These are phyloP conservation scores for Eumaeus atala DNA, from an alignment of 1,140 invertebrate genomes.

Conservation along the genomic window DNA sequence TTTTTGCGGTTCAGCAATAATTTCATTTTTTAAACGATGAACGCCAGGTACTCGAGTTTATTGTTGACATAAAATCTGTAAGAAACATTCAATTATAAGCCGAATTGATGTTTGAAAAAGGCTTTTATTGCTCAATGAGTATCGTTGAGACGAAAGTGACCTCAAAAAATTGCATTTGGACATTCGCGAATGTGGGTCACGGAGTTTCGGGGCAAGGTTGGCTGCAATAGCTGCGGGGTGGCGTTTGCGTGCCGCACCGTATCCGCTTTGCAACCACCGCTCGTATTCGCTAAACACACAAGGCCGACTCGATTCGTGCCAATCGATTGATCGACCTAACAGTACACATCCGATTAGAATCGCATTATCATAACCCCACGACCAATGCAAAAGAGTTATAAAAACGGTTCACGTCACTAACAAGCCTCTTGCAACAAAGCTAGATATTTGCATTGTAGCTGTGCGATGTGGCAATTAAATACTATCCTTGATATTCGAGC, in stretches of 20 bases:
- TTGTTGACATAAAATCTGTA: too few relatives aligned
- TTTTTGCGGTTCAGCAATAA: too few relatives aligned
- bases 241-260: slow-evolving; percentile 44
- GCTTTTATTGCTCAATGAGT: slow-evolving; percentile 15
- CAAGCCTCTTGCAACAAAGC: not conserved
- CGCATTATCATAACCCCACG: slow-evolving; percentile 22
- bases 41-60: too few relatives aligned
- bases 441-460: not conserved
- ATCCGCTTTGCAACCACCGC: slow-evolving; percentile 56
- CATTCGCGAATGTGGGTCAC: slow-evolving; percentile 58
- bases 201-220: slow-evolving; percentile 68
- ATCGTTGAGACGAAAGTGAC: slow-evolving; percentile 44
- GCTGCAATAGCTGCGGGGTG: slow-evolving; percentile 39
- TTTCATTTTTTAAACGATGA: too few relatives aligned
- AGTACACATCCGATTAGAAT: slow-evolving; percentile 52
- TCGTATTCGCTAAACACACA: slow-evolving; percentile 56
- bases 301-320: slow-evolving; percentile 45
- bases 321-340: slow-evolving; percentile 49
- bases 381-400: slow-evolving; percentile 2
- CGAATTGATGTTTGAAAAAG: not conserved
- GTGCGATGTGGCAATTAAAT: too few relatives aligned
- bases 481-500: too few relatives aligned
- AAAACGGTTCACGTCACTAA: not conserved
- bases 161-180: slow-evolving; percentile 63
- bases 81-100: not conserved